A percentile compares a stretch with the other conserved stretches of the same genome.
Evolutionary conservation across 2,797 vertebrate species (phyloP).

Genomic region (Tragelaphus oryx): DNA sequence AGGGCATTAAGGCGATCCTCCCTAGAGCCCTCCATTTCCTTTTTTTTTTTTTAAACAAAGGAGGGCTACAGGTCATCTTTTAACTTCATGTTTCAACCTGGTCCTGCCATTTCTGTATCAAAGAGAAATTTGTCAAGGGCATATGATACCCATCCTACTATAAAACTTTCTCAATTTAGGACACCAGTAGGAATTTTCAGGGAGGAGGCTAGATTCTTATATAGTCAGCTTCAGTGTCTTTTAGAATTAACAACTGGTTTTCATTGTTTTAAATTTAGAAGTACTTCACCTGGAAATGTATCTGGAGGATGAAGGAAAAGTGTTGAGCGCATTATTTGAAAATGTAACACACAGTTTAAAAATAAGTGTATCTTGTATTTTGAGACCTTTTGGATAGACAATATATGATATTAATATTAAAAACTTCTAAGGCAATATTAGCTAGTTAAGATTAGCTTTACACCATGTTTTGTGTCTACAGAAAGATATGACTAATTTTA

Average conservation of each 20-base stretch:
- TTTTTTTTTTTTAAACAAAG: neutral
- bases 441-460: neutral
- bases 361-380: neutral
- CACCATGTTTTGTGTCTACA: neutral
- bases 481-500: neutral
- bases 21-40: neutral
- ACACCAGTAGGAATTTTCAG: neutral
- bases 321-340: neutral
- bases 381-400: neutral
- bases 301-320: neutral
- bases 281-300: neutral
- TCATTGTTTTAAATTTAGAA: slow-evolving; percentile 23
- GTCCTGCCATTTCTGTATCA: neutral
- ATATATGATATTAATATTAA: neutral
- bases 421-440: neutral
- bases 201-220: neutral
- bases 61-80: neutral
- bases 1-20: neutral
- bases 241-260: neutral
- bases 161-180: neutral
- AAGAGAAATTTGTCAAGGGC: neutral
- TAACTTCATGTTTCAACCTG: neutral
- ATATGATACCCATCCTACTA: neutral
- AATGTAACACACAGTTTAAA: neutral
- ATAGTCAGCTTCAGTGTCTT: neutral